phyloP scores from a whole-genome alignment of 2,113 vertebrate genomes.

The Microtus oregoni region DNA sequence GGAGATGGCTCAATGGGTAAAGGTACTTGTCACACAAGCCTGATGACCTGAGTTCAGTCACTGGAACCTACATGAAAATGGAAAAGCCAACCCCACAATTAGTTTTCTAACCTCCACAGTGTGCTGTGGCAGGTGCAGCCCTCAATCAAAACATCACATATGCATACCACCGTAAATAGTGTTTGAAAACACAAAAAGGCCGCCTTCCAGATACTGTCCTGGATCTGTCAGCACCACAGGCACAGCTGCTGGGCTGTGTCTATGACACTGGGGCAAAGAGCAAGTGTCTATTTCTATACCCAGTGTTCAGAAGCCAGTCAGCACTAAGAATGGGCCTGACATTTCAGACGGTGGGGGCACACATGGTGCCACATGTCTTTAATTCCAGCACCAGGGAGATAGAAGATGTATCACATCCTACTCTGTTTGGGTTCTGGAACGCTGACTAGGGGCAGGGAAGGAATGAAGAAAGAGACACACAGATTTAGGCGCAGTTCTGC shows the following conservation, averaged over 20 bases:
- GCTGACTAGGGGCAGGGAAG: background rate
- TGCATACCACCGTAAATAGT: background rate
- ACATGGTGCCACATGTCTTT: background rate
- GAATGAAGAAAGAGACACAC: background rate
- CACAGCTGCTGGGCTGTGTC: conserved; percentile 76
- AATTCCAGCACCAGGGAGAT: background rate
- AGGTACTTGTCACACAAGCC: background rate
- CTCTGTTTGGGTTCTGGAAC: background rate
- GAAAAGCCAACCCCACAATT: background rate
- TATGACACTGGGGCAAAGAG: conserved; percentile 85
- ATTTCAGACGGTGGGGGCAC: background rate
- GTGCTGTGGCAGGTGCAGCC: background rate
- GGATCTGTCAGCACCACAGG: conserved; percentile 77
- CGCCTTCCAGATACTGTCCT: conserved; percentile 32
- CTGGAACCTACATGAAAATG: background rate
- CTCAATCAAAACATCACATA: background rate
- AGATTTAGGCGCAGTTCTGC: background rate
- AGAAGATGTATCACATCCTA: background rate
- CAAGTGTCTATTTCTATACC: conserved; percentile 85
- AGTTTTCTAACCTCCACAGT: background rate
- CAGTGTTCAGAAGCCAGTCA: conserved; percentile 73
- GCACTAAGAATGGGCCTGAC: conserved; percentile 86
- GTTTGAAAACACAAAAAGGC: background rate
- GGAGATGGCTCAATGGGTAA: background rate
- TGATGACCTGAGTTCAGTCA: background rate